phyloP scores from a whole-genome alignment of 2,888 invertebrate genomes.

The Pristionchus mayeri region DNA sequence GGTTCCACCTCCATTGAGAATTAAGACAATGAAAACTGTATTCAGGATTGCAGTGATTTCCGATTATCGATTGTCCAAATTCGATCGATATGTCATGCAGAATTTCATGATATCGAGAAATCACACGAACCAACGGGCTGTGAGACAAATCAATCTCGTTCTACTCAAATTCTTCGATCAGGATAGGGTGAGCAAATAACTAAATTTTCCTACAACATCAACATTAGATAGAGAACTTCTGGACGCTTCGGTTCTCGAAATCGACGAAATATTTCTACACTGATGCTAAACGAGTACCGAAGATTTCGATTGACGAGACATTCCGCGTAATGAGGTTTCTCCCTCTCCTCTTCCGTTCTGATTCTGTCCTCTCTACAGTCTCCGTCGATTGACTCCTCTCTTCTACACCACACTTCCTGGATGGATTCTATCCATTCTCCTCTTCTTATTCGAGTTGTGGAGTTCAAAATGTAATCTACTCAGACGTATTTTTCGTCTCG shows the following conservation, averaged over 20 bases:
- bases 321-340: neutral
- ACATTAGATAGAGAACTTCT: neutral
- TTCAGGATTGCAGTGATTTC: neutral
- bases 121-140: neutral
- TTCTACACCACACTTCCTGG: neutral
- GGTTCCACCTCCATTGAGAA: neutral
- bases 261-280: neutral
- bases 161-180: neutral
- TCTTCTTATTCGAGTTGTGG: neutral
- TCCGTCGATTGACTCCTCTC: neutral
- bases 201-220: neutral
- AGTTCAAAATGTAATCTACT: no score
- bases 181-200: neutral
- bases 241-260: neutral
- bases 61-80: neutral
- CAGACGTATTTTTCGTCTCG: no score
- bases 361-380: no score
- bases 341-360: neutral
- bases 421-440: neutral
- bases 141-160: neutral
- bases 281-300: neutral
- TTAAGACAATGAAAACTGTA: neutral
- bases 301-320: neutral
- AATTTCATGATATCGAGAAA: conserved; percentile 8
- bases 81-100: neutral